Base-by-base conservation (phyloP, 2,888 invertebrate genomes). In the Heliothis peltigera region DNA sequence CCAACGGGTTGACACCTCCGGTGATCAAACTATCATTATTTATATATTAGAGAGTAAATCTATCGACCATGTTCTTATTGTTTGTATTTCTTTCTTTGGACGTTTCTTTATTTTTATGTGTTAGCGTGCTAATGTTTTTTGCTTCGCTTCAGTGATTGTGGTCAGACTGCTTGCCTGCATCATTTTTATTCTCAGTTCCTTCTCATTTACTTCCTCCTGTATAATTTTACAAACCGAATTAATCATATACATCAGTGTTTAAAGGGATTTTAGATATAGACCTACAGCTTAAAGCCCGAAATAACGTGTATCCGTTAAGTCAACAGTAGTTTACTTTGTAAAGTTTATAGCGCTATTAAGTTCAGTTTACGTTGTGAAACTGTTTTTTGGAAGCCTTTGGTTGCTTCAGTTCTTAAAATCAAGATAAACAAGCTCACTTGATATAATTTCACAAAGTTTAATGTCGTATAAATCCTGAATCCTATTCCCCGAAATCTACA, bases 1-100 rank as follows among this genome's bases (percentile, higher is more conserved):
- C 46, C 8, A 5, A 52, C 22, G 61, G 65, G 72, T 70, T 63
- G 67, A 84, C 88, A 87, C 88, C 85, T 84, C 84, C 81, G 84
- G 85, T 82, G 83, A 92, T 92, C 89, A 92, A 89, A 88, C 79
- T 61, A 74, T 81, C 92, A 92, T 93, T 93, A 93, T 88, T 84
- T 84, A 81, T 70, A 73, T 84, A 87, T 87, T 85, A 89, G 64
- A 84, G 70, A 81, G 76, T 79, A 79, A 19, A 49, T 52, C 17
- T 42, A 48, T 46, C 17, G 70, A 64, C 57, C 77, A 71, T 64
- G 47, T 60, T 57, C 56, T 54, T 56, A 49, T 74, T 68, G 62
- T 71, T 76, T 57, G 15, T 43, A 28, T 74, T 49, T 77, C 18
- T 60, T 47, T 69, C 75, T 49, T 78, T 67, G 47, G 48, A 32